Evolutionary conservation across 2,888 invertebrate genomes (phyloP).

Genomic region (Apodemia mormo): DNA sequence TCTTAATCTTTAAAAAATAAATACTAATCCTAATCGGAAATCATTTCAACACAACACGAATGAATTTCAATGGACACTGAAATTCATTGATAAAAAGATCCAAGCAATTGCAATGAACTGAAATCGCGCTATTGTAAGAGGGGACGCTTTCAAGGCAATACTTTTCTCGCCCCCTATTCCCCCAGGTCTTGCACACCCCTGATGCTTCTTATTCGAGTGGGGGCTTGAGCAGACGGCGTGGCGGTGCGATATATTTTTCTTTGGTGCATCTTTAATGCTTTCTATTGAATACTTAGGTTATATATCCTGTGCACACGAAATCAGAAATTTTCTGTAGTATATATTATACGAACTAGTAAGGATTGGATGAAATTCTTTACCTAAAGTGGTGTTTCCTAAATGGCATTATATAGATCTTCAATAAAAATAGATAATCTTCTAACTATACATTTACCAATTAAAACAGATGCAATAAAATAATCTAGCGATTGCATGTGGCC

Average conservation of each 20-base stretch:
- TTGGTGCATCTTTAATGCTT: background rate
- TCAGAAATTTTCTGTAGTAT: background rate
- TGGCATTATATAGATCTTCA: no score
- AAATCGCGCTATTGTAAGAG: conserved; percentile 62
- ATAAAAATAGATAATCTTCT: no score
- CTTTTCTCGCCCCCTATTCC: conserved; percentile 28
- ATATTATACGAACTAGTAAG: background rate
- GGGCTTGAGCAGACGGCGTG: conserved; percentile 39
- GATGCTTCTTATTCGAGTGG: conserved; percentile 22
- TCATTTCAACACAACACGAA: conserved; percentile 42
- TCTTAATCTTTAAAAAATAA: background rate
- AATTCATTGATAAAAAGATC: conserved; percentile 60
- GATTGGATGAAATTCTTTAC: background rate
- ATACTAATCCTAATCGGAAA: conserved; percentile 26
- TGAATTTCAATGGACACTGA: conserved; percentile 50
- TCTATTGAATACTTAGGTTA: background rate
- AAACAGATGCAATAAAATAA: no score
- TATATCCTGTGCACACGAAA: background rate
- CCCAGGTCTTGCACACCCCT: conserved; percentile 18
- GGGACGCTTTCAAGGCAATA: conserved; percentile 56
- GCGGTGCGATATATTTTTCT: conserved; percentile 32
- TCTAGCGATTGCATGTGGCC: no score
- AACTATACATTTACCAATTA: no score
- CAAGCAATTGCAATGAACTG: conserved; percentile 64
- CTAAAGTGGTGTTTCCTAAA: no score